A percentile compares a stretch with the other conserved stretches of the same genome.
These are phyloP conservation scores for Pantala flavescens DNA, from an alignment of 1,140 invertebrate genomes.

Conservation along the genomic window DNA sequence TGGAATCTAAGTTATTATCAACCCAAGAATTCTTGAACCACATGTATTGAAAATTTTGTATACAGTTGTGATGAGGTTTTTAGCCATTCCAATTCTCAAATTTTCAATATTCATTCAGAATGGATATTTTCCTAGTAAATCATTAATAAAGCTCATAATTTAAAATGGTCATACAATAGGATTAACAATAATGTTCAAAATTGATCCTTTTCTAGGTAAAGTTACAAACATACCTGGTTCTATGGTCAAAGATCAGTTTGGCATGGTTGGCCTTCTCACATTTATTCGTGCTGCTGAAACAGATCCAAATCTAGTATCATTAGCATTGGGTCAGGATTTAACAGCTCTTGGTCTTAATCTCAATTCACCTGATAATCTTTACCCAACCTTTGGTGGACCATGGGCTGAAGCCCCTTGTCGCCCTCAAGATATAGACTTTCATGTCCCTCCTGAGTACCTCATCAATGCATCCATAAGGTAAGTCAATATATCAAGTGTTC, in stretches of 20 bases:
- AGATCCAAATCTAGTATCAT: conserved; percentile 86
- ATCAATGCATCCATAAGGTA: conserved; percentile 81
- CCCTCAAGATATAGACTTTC: conserved; percentile 97
- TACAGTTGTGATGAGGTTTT: no score
- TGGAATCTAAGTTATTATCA: no score
- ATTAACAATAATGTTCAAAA: no score
- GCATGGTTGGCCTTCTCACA: conserved; percentile 93
- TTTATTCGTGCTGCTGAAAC: conserved; percentile 96
- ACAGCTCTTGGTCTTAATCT: conserved; percentile 95
- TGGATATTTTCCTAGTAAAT: no score
- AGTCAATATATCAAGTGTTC: conserved; percentile 13
- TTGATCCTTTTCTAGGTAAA: conserved; percentile 49
- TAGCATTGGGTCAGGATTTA: conserved; percentile 93
- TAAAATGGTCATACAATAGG: no score
- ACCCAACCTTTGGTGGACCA: conserved; percentile 94
- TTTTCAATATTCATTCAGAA: no score
- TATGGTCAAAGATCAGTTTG: conserved; percentile 99
- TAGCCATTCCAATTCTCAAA: no score
- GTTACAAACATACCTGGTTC: conserved; percentile 95
- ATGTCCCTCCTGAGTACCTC: conserved; percentile 96
- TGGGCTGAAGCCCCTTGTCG: conserved; percentile 96
- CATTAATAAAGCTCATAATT: no score
- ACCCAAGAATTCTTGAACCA: no score
- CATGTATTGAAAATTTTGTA: no score
- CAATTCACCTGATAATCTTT: conserved; percentile 92